A percentile compares a stretch with the other conserved stretches of the same genome.
Evolutionary conservation across 2,113 vertebrate genomes (phyloP).

Genomic region (Peromyscus polionotus): DNA sequence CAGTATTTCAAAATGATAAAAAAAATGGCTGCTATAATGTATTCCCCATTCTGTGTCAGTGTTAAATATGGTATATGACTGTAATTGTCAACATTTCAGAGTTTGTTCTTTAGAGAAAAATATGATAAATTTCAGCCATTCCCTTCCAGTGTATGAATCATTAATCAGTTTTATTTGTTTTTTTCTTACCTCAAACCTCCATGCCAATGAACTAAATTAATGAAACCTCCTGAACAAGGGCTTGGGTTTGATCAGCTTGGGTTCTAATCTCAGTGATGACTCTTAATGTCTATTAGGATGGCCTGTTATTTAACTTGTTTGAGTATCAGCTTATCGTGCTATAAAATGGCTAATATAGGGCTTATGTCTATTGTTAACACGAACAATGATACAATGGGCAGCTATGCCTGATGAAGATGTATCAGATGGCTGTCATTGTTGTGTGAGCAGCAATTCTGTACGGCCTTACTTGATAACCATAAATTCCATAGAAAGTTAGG

Average conservation of each 20-base stretch:
- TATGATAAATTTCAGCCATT: background rate
- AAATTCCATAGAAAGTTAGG: background rate
- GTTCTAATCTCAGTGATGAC: background rate
- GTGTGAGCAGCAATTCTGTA: background rate
- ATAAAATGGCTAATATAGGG: background rate
- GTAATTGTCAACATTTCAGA: background rate
- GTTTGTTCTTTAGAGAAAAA: constrained; percentile 26
- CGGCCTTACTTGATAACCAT: constrained; percentile 5
- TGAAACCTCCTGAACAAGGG: background rate
- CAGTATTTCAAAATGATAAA: constrained; percentile 31
- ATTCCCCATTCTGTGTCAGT: background rate
- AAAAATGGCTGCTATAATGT: background rate
- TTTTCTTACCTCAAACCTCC: background rate
- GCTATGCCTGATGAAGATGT: background rate
- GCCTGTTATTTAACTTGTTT: background rate
- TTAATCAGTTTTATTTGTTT: background rate
- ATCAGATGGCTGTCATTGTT: background rate
- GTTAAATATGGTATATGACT: background rate
- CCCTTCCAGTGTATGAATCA: constrained; percentile 17
- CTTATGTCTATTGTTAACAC: background rate
- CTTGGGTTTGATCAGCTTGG: background rate
- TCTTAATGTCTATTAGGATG: background rate
- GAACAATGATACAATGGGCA: background rate
- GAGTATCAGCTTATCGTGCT: background rate
- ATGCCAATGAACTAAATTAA: background rate